Percentiles rank a stretch among this genome's conserved stretches.
phyloP scores from a whole-genome alignment of 2,888 invertebrate species.

The Dyspetes luteomarginatus region DNA sequence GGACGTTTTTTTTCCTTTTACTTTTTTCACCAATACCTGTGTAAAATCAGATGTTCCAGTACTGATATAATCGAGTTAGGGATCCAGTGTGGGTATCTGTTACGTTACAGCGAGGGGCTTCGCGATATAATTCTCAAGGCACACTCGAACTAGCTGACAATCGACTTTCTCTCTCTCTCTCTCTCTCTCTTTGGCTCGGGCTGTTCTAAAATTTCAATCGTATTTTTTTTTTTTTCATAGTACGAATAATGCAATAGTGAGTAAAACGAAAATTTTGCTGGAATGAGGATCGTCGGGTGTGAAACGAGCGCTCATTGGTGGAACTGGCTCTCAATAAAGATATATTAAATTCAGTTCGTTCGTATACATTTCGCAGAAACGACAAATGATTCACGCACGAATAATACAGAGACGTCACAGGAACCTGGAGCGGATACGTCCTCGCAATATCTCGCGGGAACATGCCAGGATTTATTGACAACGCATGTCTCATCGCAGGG shows the following conservation, averaged over 20 bases:
- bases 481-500: slow-evolving; percentile 77
- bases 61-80: slow-evolving; percentile 65
- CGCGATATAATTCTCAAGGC: slow-evolving; percentile 55
- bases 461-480: slow-evolving; percentile 76
- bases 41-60: slow-evolving; percentile 60
- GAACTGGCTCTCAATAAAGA: not conserved
- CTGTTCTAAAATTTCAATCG: slow-evolving; percentile 28
- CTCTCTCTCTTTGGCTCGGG: no score
- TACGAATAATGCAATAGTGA: slow-evolving; percentile 73
- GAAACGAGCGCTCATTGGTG: not conserved
- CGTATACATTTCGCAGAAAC: slow-evolving; percentile 71
- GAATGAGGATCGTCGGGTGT: slow-evolving; percentile 46
- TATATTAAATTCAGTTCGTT: slow-evolving; percentile 8
- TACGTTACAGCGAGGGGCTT: slow-evolving; percentile 67
- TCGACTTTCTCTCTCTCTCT: not conserved
- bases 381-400: slow-evolving; percentile 74
- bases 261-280: slow-evolving; percentile 66
- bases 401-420: slow-evolving; percentile 76
- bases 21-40: slow-evolving; percentile 32
- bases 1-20: no score
- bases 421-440: slow-evolving; percentile 75
- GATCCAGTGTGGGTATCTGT: slow-evolving; percentile 66
- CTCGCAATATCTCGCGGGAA: slow-evolving; percentile 71
- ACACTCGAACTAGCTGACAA: slow-evolving; percentile 52
- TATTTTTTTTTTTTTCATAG: not conserved